Evolutionary conservation across 2,113 vertebrate genomes (phyloP).

Genomic region (Anthoscopus minutus): DNA sequence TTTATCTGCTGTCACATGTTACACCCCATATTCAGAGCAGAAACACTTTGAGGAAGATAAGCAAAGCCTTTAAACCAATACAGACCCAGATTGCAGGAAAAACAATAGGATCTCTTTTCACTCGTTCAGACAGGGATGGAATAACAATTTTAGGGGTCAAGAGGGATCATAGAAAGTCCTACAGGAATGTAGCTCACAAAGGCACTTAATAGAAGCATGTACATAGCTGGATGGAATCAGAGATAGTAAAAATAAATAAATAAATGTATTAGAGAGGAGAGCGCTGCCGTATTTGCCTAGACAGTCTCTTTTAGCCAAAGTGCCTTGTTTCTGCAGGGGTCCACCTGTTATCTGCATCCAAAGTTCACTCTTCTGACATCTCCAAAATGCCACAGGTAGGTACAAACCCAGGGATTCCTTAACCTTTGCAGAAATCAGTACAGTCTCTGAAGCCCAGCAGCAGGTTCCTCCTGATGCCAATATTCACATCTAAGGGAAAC

Average conservation of each 20-base stretch:
- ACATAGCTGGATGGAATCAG: background rate
- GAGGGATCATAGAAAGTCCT: background rate
- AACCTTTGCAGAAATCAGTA: background rate
- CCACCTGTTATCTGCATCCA: background rate
- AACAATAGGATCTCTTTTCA: background rate
- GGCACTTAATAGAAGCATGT: slow-evolving; percentile 53
- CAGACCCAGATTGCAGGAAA: background rate
- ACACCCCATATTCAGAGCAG: background rate
- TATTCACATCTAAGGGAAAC: background rate
- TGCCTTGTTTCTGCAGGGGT: background rate
- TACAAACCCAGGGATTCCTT: background rate
- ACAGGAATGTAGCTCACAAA: slow-evolving; percentile 18
- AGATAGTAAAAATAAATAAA: background rate
- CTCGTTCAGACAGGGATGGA: background rate
- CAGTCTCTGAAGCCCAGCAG: background rate
- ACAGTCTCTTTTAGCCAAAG: background rate
- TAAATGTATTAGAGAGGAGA: background rate
- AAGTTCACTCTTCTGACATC: background rate
- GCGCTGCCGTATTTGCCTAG: background rate
- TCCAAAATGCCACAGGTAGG: fast-evolving
- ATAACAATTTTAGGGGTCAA: background rate
- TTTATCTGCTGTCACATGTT: background rate
- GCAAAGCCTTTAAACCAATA: background rate
- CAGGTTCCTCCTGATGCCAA: background rate
- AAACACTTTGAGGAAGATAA: background rate